These are phyloP conservation scores for Acrocephalus scirpaceus DNA, from an alignment of 2,797 vertebrate genomes.

Conservation along the genomic window DNA sequence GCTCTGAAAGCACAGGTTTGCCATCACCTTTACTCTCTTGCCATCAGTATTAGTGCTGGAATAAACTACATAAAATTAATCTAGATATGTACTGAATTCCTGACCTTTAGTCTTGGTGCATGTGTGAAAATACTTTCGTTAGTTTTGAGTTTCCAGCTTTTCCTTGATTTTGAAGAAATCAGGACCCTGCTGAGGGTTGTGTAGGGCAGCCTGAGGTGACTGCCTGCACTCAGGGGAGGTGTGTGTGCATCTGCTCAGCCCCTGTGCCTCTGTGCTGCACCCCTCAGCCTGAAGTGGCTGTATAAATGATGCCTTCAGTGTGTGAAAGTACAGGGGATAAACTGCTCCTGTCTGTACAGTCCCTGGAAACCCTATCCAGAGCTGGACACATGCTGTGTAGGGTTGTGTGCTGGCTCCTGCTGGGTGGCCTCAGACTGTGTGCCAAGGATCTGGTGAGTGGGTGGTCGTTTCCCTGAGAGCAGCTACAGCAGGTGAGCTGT, in stretches of 20 bases:
- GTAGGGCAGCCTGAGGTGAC: not conserved
- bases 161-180: not conserved
- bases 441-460: not conserved
- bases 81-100: not conserved
- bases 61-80: not conserved
- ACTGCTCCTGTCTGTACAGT: not conserved
- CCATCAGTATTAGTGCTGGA: not conserved
- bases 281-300: not conserved
- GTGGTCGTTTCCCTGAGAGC: not conserved
- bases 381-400: accelerated
- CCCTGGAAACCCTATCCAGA: not conserved
- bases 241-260: not conserved
- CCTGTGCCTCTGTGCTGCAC: accelerated
- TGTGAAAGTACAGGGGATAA: not conserved
- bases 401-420: not conserved
- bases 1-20: not conserved
- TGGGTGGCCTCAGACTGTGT: not conserved
- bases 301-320: not conserved
- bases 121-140: not conserved
- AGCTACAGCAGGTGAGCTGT: not conserved
- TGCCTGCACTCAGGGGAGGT: not conserved
- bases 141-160: not conserved
- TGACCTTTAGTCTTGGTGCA: not conserved
- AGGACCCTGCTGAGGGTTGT: not conserved
- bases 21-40: not conserved